Conservation (phyloP, 2,113 vertebrate species). For the Mastomys natalensis region DNA sequence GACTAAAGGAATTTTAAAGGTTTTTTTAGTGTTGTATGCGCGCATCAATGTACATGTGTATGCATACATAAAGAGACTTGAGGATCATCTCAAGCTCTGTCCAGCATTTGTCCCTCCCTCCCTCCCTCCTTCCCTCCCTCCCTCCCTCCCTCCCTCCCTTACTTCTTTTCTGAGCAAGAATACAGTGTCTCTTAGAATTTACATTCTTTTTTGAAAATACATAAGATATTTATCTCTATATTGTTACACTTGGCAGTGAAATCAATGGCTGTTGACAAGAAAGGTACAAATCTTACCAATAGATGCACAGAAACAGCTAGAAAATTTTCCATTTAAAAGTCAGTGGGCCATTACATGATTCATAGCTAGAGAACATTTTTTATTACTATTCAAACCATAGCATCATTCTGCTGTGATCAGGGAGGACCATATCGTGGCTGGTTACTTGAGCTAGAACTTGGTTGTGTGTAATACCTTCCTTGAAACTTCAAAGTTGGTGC, state of each 20-base stretch:
- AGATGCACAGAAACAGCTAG: background rate
- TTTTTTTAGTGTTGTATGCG: background rate
- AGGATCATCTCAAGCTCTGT: background rate
- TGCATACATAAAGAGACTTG: background rate
- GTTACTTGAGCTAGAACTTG: background rate
- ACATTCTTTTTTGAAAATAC: background rate
- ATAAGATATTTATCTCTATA: constrained; percentile 50
- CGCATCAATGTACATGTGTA: too few species aligned
- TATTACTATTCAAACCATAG: background rate
- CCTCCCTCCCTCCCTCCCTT: too few species aligned
- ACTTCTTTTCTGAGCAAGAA: background rate
- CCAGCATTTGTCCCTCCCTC: background rate
- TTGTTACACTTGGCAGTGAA: constrained; percentile 40
- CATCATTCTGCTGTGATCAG: background rate
- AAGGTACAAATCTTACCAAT: background rate
- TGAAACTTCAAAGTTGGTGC: background rate
- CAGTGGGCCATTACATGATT: constrained; percentile 44
- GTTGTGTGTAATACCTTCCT: background rate
- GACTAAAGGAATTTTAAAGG: background rate
- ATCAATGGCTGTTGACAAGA: background rate
- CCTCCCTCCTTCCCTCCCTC: too few species aligned
- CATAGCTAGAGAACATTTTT: background rate
- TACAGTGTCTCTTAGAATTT: background rate
- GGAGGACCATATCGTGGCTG: background rate
- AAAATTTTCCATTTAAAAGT: constrained; percentile 35